phyloP scores from a whole-genome alignment of 2,888 invertebrate genomes.

The Oscheius sp. region DNA sequence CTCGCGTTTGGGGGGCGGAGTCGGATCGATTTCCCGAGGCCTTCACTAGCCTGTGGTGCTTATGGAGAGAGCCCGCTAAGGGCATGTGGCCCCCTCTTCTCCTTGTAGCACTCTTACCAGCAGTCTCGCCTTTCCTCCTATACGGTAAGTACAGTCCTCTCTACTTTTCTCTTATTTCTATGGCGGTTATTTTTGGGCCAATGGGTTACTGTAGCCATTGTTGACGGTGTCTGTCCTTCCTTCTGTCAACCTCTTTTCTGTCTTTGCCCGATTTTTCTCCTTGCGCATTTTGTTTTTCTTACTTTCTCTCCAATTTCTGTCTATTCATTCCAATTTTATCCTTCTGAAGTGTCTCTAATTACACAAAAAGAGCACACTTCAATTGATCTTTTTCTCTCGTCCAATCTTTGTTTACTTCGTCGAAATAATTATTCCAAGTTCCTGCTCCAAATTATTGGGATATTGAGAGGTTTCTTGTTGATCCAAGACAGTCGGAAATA shows the following conservation, averaged over 20 bases:
- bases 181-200: neutral
- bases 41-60: conserved; percentile 36
- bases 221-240: neutral
- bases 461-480: too few relatives aligned
- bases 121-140: conserved; percentile 32
- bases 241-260: too few relatives aligned
- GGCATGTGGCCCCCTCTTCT: conserved; percentile 36
- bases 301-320: conserved; percentile 1
- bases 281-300: neutral
- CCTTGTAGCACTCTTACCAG: conserved; percentile 33
- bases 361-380: neutral
- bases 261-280: neutral
- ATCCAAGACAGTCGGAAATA: neutral
- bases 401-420: too few relatives aligned
- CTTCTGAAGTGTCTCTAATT: neutral
- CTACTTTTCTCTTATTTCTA: neutral
- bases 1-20: conserved; percentile 24
- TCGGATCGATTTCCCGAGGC: conserved; percentile 29
- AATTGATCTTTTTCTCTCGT: too few relatives aligned
- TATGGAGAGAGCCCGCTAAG: conserved; percentile 40
- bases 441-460: too few relatives aligned
- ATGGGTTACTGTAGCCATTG: neutral
- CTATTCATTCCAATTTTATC: neutral
- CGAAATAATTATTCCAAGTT: too few relatives aligned
- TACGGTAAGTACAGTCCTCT: conserved; percentile 31